Base-by-base conservation (phyloP, 2,113 vertebrate species). In the Alligator sinensis region DNA sequence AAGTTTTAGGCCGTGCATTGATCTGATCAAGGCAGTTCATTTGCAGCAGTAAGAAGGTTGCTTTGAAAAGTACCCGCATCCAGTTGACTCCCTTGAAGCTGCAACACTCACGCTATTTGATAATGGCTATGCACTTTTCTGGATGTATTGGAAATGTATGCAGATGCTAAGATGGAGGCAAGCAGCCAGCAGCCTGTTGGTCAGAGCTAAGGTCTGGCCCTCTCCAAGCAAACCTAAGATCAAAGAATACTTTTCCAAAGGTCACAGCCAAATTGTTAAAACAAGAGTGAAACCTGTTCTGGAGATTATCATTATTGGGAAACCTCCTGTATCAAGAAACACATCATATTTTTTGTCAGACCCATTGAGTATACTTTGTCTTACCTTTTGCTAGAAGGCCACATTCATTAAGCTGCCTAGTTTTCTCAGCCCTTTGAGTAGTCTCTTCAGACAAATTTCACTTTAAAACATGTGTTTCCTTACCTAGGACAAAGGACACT, bases 241-340 rank as follows among this genome's bases (percentile, higher is more conserved):
- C 25, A 61, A 61, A 80, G 47, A 75, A 91, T 87, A 89, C 22
- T n/a, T 82, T 77, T 90, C 77, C 82, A 5, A 92, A 91, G 77
- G 91, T 59, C 64, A 90, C 68, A 22, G 81, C 81, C 91, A 34
- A 75, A 84, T 17, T 86, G 68, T 84, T 86, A 86, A 75, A 92
- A 91, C 77, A 38, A 5, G 1, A 12, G 80, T 59, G 91, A 96
- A 93, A 93, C 82, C 47, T 70, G 61, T 77, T 95, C 89, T 55
- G 84, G 88, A 91, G 80, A 19, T 54, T 13, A 38, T n/a, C 77
- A 72, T 93, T 82, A 79, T 81, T 22, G 55, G 58, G 60, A 18
- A 82, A 64, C 30, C 81, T 80, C 63, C 58, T 55, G 58, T 5
- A 0, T 2, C 19, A 58, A 19, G 0, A 47, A 0, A 78, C 84